These are phyloP conservation scores for Xestoiulus laeticollis DNA, from an alignment of 2,888 invertebrate species.

Conservation along the genomic window DNA sequence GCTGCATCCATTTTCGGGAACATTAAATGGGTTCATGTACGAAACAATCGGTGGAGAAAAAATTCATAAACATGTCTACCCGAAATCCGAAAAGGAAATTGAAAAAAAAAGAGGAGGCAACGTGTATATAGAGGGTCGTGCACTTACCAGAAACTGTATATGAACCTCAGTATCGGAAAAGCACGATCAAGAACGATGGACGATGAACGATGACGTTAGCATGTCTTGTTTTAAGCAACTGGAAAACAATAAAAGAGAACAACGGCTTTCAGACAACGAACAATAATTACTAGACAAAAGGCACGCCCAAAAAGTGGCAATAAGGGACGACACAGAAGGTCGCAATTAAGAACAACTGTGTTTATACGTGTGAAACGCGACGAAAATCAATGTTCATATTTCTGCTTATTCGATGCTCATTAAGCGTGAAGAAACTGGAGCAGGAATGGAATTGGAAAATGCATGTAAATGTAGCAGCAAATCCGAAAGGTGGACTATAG, in stretches of 20 bases:
- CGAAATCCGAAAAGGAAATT: neutral
- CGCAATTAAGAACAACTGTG: neutral
- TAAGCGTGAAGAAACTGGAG: neutral
- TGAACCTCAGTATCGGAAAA: too few relatives aligned
- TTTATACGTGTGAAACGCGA: neutral
- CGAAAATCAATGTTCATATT: conserved; percentile 4
- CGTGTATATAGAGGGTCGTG: neutral
- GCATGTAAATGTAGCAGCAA: too few relatives aligned
- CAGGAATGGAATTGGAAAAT: neutral
- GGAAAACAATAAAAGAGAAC: neutral
- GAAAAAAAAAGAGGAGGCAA: neutral
- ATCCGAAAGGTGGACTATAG: neutral
- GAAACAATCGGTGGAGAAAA: neutral
- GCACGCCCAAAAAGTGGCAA: neutral
- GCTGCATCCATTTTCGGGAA: neutral
- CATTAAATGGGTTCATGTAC: neutral
- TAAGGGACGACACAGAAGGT: conserved; percentile 10
- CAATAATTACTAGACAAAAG: conserved; percentile 10
- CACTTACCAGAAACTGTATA: too few relatives aligned
- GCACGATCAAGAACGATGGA: neutral
- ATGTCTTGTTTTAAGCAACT: neutral
- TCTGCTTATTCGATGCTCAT: neutral
- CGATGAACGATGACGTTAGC: neutral
- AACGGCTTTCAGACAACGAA: conserved; percentile 1
- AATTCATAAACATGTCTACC: conserved; percentile 18